A percentile compares a stretch with the other conserved stretches of the same genome.
Evolutionary conservation across 2,113 vertebrate species (phyloP).

Genomic region (Procavia capensis): DNA sequence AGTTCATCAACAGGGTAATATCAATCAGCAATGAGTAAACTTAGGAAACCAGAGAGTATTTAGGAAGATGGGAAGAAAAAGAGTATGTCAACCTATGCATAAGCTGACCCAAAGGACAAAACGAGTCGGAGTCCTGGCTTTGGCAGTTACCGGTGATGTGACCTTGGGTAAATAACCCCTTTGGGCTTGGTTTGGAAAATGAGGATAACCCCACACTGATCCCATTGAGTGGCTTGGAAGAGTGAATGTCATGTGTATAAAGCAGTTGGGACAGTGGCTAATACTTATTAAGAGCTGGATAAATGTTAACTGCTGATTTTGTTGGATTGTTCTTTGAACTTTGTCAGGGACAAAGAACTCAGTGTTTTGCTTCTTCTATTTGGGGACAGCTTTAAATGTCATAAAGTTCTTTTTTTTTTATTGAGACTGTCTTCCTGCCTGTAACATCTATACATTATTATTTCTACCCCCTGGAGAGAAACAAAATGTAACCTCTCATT

Average conservation of each 20-base stretch:
- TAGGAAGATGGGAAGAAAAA: neutral
- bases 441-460: neutral
- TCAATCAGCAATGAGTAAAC: neutral
- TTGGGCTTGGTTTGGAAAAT: neutral
- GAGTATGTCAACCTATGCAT: neutral
- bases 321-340: neutral
- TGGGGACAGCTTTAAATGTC: neutral
- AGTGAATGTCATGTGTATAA: neutral
- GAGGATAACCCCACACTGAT: neutral
- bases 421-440: neutral
- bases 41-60: neutral
- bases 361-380: neutral
- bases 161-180: neutral
- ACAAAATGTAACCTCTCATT: neutral
- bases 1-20: neutral
- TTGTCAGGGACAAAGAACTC: neutral
- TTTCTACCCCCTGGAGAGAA: neutral
- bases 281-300: neutral
- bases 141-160: neutral
- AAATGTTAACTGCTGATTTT: neutral
- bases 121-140: neutral
- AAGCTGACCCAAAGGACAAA: neutral
- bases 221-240: neutral
- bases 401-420: neutral
- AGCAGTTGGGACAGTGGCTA: neutral